A percentile compares a stretch with the other conserved stretches of the same genome.
Evolutionary conservation across 1,140 invertebrate species (phyloP).

Genomic region (Zaprionus taronus): DNA sequence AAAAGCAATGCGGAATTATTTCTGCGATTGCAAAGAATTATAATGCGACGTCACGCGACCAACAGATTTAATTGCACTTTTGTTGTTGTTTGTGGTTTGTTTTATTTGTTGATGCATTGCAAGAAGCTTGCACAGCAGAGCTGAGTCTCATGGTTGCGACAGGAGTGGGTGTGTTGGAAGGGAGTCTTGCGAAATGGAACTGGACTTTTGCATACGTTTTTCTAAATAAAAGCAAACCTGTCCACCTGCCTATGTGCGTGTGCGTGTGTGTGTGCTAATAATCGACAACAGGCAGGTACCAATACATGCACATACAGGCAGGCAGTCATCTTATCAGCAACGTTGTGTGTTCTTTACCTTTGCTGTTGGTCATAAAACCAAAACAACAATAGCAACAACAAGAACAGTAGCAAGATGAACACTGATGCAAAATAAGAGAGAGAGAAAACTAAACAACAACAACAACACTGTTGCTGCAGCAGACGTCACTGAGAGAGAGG

Average conservation of each 20-base stretch:
- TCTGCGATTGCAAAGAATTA: constrained; percentile 51
- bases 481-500: constrained; percentile 45
- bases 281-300: constrained; percentile 24
- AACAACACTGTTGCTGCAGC: constrained; percentile 11
- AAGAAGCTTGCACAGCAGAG: constrained; percentile 17
- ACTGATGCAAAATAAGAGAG: constrained; percentile 35
- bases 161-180: not conserved
- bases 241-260: not conserved
- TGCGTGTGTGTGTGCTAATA: constrained; percentile 3
- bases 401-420: constrained; percentile 62
- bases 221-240: constrained; percentile 34
- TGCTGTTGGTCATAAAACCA: constrained; percentile 52
- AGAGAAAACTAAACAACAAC: constrained; percentile 32
- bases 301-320: constrained; percentile 19
- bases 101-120: constrained; percentile 18
- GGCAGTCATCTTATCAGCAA: constrained; percentile 62
- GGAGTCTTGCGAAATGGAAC: constrained; percentile 21
- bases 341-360: constrained; percentile 63
- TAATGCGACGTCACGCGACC: constrained; percentile 63
- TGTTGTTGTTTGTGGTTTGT: constrained; percentile 19
- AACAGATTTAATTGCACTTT: constrained; percentile 33
- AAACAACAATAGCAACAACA: constrained; percentile 37
- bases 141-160: constrained; percentile 7
- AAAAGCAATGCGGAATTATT: constrained; percentile 49
- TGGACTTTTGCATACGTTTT: constrained; percentile 40